These are phyloP conservation scores for Smutsia gigantea DNA, from an alignment of 2,797 vertebrate species.

Conservation along the genomic window DNA sequence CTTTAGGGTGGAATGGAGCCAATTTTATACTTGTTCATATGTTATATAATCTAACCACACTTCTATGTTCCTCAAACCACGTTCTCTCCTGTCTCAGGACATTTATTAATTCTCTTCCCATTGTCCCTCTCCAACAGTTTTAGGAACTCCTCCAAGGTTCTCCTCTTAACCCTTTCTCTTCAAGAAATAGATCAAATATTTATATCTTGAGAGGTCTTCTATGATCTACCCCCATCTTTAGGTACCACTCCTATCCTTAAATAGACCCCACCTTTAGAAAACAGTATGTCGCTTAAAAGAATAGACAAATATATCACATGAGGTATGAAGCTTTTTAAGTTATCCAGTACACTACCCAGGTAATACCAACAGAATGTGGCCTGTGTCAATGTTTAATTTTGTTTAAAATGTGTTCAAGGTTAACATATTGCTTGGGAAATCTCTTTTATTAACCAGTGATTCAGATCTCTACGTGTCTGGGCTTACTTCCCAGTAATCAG, in stretches of 20 bases:
- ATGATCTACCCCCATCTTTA: neutral
- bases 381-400: slow-evolving; percentile 9
- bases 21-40: neutral
- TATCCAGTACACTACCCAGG: neutral
- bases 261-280: neutral
- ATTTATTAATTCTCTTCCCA: neutral
- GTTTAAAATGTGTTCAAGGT: neutral
- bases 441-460: neutral
- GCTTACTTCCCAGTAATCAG: slow-evolving; percentile 15
- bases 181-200: neutral
- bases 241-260: neutral
- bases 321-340: neutral
- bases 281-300: neutral
- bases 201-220: neutral
- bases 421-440: neutral
- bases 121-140: neutral
- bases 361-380: neutral
- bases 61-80: neutral
- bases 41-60: neutral
- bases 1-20: neutral
- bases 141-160: neutral
- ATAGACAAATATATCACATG: neutral
- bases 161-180: neutral
- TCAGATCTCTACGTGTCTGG: neutral
- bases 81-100: neutral